Percentiles rank a stretch among this genome's conserved stretches.
These are phyloP conservation scores for Brachyhypopomus gauderio DNA, from an alignment of 2,113 vertebrate species.

Conservation along the genomic window DNA sequence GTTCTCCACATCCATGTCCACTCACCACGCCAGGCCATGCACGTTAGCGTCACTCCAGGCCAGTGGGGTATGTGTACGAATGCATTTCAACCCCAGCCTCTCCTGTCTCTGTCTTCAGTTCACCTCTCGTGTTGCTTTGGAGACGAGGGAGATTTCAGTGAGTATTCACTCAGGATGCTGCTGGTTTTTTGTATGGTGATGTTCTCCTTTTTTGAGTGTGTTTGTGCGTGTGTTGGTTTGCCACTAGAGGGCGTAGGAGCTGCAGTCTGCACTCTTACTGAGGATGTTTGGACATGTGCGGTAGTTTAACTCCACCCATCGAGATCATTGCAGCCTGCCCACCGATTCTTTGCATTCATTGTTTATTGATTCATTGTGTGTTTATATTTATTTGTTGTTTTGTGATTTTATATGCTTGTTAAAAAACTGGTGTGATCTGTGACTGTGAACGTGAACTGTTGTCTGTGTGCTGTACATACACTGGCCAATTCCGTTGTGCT, in stretches of 20 bases:
- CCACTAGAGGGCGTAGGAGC: conserved; percentile 19
- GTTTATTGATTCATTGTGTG: not conserved
- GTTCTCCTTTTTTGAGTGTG: conserved; percentile 50
- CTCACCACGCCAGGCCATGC: not conserved
- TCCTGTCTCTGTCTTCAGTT: conserved; percentile 75
- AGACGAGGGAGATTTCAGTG: conserved; percentile 81
- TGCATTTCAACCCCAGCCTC: conserved; percentile 60
- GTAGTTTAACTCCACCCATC: not conserved
- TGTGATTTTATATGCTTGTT: not conserved
- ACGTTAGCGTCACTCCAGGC: no score
- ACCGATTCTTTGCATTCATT: conserved; percentile 3
- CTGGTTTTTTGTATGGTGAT: conserved; percentile 38
- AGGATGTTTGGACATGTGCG: conserved; percentile 7
- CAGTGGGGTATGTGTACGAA: not conserved
- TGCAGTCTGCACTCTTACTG: conserved; percentile 14
- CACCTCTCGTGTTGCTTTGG: conserved; percentile 83
- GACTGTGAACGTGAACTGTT: conserved; percentile 19
- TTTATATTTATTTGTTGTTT: not conserved
- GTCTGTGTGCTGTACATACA: not conserved
- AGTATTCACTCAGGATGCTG: conserved; percentile 73
- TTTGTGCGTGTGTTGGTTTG: conserved; percentile 45
- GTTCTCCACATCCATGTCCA: not conserved
- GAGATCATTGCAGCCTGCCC: conserved; percentile 14
- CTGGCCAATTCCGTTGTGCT: not conserved
- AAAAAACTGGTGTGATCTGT: conserved; percentile 12